Percentiles rank a stretch among this genome's conserved stretches.
Evolutionary conservation across 2,113 vertebrate species (phyloP).

Genomic region (Otus sunia): DNA sequence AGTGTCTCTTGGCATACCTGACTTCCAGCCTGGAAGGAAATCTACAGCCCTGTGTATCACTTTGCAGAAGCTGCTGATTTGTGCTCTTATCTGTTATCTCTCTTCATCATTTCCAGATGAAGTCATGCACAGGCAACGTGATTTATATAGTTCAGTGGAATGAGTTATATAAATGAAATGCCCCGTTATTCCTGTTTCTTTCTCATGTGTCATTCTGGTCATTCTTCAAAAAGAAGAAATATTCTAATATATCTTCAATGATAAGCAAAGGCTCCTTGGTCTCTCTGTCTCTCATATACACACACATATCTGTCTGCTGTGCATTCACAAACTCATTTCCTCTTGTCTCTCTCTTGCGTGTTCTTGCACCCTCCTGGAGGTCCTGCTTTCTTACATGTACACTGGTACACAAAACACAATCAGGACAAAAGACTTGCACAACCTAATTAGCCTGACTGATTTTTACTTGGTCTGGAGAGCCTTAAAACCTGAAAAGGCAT

Average conservation of each 20-base stretch:
- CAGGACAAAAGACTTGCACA: neutral
- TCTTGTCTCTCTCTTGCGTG: neutral
- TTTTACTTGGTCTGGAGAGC: neutral
- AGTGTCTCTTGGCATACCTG: neutral
- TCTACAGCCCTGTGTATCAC: neutral
- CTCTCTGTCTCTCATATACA: neutral
- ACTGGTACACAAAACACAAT: neutral
- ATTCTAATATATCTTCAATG: neutral
- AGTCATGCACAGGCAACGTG: neutral
- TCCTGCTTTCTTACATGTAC: neutral
- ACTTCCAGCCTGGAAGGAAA: neutral
- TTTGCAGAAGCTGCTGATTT: neutral
- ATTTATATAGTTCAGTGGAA: neutral
- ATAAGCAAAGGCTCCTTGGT: neutral
- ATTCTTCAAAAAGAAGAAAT: neutral
- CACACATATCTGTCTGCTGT: neutral
- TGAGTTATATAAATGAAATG: neutral
- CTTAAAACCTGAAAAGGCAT: slow-evolving; percentile 59
- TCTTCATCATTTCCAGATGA: neutral
- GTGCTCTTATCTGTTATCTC: neutral
- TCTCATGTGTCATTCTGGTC: neutral
- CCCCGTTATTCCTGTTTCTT: neutral
- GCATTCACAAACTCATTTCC: neutral
- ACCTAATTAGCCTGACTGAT: neutral
- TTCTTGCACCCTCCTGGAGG: neutral